Base-by-base conservation (phyloP, 2,888 invertebrate species). In the Arge pagana region DNA sequence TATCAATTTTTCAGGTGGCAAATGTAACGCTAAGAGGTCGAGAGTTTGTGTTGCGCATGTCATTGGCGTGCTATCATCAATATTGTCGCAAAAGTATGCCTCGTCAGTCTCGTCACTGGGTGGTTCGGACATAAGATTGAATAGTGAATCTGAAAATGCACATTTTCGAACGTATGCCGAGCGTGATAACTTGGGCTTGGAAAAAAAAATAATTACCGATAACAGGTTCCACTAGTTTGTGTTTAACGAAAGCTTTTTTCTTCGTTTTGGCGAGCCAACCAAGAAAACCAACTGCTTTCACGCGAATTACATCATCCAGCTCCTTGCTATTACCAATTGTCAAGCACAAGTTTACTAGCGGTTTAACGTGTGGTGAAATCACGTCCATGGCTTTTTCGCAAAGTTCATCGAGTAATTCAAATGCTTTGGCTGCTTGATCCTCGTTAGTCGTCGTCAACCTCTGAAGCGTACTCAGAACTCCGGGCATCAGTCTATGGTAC, bases 1-100 rank as follows among this genome's bases (percentile, higher is more conserved):
- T 57, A 91, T 82, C 15, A 90, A 78, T 71, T 87, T 89, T 61
- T 89, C 89, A 8, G 90, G 87, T 4, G 90, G 87, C 30, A 90
- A 79, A 76, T 89, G 83, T 8, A 90, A 76, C 24, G 90, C 89
- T 66, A 90, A 78, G 39, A 84, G 74, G 74, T 90, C 89, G 55
- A 91, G 78, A 4, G 89, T 87, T 78, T 89, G 88, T 0, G 87
- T 84, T 6, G 89, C 88, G 57, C 85, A 82, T 6, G 86, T 84
- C 56, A 85, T 81, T 1, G 87, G 84, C 23, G 81, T 84, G 55
- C 82, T 83, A 52, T 82, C 80, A 60, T 86, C 86, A 3, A 80
- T 78, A 58, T 85, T 85, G 1, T 82, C 84, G 10, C 80, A 77
- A 62, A 85, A 85, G 63, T 85, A 85, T 59, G 85, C 84, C 59